phyloP scores from a whole-genome alignment of 2,888 invertebrate genomes.

The Villa cingulata region DNA sequence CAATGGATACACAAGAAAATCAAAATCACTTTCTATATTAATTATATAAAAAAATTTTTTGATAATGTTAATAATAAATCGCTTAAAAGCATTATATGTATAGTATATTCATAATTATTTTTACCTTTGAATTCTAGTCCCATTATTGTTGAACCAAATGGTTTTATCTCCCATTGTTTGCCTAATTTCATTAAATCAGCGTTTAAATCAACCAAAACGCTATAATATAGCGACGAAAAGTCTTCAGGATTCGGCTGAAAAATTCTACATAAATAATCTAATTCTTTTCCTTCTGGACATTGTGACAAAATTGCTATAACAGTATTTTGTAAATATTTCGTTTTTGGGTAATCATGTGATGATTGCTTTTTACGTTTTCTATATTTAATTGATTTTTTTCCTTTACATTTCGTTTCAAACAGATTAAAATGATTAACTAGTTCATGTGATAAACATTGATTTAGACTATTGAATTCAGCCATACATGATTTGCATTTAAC shows the following conservation, averaged over 20 bases:
- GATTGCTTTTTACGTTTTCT: neutral
- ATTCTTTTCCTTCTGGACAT: constrained; percentile 19
- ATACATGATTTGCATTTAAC: constrained; percentile 23
- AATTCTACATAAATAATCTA: constrained; percentile 19
- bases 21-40: constrained; percentile 49
- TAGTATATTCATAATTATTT: constrained; percentile 6
- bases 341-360: neutral
- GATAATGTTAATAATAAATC: neutral
- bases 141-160: constrained; percentile 63
- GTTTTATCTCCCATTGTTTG: constrained; percentile 28
- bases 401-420: neutral
- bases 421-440: constrained; percentile 19
- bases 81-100: neutral
- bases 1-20: constrained; percentile 43
- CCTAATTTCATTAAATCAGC: constrained; percentile 25
- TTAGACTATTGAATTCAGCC: constrained; percentile 17
- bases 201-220: constrained; percentile 20
- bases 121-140: constrained; percentile 49
- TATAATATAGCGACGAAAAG: constrained; percentile 17
- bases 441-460: constrained; percentile 27
- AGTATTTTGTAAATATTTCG: constrained; percentile 2
- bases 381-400: neutral
- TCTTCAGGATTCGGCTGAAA: constrained; percentile 10
- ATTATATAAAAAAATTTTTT: neutral
- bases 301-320: constrained; percentile 15